Evolutionary conservation across 2,888 invertebrate species (phyloP).

Genomic region (Calliphora vomitoria): DNA sequence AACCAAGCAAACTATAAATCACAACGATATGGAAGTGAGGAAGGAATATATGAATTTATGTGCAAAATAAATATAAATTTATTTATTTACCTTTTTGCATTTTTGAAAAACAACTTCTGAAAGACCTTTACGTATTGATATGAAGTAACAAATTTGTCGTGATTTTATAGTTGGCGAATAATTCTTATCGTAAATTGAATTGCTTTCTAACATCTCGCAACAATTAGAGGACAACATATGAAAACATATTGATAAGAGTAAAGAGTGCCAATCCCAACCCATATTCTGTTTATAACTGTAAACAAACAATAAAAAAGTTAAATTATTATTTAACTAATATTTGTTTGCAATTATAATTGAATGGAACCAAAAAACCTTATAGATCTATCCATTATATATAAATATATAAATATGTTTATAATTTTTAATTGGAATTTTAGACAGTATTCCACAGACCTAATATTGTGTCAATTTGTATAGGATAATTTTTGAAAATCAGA

Average conservation of each 20-base stretch:
- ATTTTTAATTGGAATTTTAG: too few species aligned
- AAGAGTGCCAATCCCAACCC: neutral
- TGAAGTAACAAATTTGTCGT: neutral
- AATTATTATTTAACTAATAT: neutral
- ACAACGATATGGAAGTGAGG: neutral
- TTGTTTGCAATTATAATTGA: too few species aligned
- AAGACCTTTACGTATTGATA: neutral
- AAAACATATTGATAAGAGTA: neutral
- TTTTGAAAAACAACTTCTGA: neutral
- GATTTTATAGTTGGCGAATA: neutral
- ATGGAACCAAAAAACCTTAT: too few species aligned
- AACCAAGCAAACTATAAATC: constrained; percentile 75
- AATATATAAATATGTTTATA: too few species aligned
- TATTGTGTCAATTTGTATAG: too few species aligned
- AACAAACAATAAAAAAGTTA: neutral
- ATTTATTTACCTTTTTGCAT: neutral
- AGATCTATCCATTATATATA: too few species aligned
- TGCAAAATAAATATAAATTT: neutral
- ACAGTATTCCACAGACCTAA: too few species aligned
- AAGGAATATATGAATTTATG: too few species aligned
- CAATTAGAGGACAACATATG: neutral
- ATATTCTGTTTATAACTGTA: neutral
- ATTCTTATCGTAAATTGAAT: neutral
- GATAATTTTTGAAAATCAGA: too few species aligned
- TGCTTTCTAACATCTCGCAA: neutral